These are phyloP conservation scores for Heliconius hewitsoni DNA, from an alignment of 1,140 invertebrate genomes.

Conservation along the genomic window DNA sequence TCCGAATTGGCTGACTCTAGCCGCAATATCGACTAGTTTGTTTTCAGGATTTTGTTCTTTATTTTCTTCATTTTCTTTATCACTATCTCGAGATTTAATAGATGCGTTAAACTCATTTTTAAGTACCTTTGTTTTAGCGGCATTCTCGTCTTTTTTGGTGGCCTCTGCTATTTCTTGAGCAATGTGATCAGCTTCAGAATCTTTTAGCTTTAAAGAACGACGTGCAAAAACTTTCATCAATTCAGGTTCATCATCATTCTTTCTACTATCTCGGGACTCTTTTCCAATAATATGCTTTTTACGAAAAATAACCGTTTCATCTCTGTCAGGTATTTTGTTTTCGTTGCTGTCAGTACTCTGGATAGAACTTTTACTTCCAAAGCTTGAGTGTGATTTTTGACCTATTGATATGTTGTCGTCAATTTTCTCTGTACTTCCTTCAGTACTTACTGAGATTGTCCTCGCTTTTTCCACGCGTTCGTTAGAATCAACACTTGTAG, in stretches of 20 bases:
- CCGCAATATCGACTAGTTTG: conserved; percentile 74
- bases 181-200: conserved; percentile 83
- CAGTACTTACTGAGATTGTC: conserved; percentile 70
- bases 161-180: conserved; percentile 80
- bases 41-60: conserved; percentile 66
- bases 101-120: conserved; percentile 79
- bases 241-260: conserved; percentile 87
- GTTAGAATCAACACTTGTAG: conserved; percentile 63
- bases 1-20: conserved; percentile 69
- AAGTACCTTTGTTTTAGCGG: conserved; percentile 55
- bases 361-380: conserved; percentile 81
- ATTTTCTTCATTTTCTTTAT: conserved; percentile 85
- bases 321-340: conserved; percentile 63
- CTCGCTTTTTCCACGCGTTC: conserved; percentile 67
- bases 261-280: conserved; percentile 67
- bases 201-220: conserved; percentile 88
- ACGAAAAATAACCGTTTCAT: conserved; percentile 73
- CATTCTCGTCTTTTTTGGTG: conserved; percentile 59
- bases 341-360: conserved; percentile 78
- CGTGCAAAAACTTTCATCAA: conserved; percentile 90
- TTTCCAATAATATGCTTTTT: conserved; percentile 65
- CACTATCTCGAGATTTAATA: conserved; percentile 83
- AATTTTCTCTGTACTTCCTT: conserved; percentile 71
- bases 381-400: conserved; percentile 74
- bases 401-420: conserved; percentile 77